phyloP scores from a whole-genome alignment of 2,888 invertebrate species.

The Blera fallax region DNA sequence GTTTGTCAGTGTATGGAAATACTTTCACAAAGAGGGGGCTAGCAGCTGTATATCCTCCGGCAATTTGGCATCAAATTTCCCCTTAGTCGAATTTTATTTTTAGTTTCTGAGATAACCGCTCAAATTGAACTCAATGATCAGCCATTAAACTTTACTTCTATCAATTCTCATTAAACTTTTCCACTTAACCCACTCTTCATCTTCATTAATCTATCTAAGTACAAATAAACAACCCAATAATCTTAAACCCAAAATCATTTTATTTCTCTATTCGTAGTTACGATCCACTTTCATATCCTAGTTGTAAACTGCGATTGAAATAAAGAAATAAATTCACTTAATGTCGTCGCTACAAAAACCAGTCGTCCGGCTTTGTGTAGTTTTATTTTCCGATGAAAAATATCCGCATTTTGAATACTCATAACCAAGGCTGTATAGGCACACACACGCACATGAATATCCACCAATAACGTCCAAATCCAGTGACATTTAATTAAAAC shows the following conservation, averaged over 20 bases:
- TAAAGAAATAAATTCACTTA: slow-evolving; percentile 34
- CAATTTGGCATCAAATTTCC: no score
- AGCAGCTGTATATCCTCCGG: no score
- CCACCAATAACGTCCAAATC: neutral
- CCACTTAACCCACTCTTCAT: no score
- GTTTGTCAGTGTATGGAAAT: no score
- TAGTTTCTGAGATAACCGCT: no score
- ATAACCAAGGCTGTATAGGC: neutral
- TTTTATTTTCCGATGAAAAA: slow-evolving; percentile 9
- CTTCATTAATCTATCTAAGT: neutral
- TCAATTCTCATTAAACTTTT: neutral
- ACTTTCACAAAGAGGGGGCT: no score
- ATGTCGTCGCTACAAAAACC: slow-evolving; percentile 2
- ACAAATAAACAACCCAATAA: neutral
- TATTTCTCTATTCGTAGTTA: neutral
- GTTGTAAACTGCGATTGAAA: slow-evolving; percentile 25
- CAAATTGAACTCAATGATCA: no score
- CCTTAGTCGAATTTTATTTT: no score
- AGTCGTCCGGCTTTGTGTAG: neutral
- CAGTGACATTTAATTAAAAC: slow-evolving; percentile 53
- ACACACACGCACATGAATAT: neutral
- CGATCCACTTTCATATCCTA: neutral
- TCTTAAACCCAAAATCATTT: neutral
- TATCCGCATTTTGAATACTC: neutral
- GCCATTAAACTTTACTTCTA: no score